These are phyloP conservation scores for Pogona vitticeps DNA, from an alignment of 2,113 vertebrate species.

Conservation along the genomic window DNA sequence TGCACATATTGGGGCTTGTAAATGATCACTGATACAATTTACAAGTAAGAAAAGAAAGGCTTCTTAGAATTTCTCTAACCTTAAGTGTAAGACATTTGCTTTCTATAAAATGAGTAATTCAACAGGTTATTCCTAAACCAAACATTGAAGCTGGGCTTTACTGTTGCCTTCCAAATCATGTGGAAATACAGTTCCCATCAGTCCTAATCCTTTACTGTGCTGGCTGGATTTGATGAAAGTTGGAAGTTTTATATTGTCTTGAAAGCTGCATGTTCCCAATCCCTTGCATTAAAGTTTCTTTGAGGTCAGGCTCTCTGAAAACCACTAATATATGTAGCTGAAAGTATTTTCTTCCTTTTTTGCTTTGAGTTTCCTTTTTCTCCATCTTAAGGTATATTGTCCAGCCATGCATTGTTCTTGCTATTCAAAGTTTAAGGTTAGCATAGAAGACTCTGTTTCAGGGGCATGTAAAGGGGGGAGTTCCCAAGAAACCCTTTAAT, in stretches of 20 bases:
- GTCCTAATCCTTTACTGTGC: neutral
- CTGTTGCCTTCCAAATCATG: no score
- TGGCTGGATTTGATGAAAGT: neutral
- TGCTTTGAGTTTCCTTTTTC: neutral
- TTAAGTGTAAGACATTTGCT: neutral
- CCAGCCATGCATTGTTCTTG: no score
- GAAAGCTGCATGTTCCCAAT: neutral
- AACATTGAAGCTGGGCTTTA: neutral
- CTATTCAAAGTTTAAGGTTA: neutral
- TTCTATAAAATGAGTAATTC: neutral
- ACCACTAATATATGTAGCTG: neutral
- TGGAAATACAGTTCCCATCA: no score
- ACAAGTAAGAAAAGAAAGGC: neutral
- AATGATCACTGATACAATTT: neutral
- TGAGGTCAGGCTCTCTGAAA: neutral
- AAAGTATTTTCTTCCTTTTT: neutral
- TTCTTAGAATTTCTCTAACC: no score
- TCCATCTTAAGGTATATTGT: neutral
- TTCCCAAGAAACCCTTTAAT: neutral
- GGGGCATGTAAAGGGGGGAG: neutral
- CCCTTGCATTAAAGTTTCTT: neutral
- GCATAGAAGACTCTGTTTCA: neutral
- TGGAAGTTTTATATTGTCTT: neutral
- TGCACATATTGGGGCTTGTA: neutral
- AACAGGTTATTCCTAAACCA: neutral